These are phyloP conservation scores for Melanotaenia pygmaea DNA, from an alignment of 2,797 vertebrate species.

Conservation along the genomic window DNA sequence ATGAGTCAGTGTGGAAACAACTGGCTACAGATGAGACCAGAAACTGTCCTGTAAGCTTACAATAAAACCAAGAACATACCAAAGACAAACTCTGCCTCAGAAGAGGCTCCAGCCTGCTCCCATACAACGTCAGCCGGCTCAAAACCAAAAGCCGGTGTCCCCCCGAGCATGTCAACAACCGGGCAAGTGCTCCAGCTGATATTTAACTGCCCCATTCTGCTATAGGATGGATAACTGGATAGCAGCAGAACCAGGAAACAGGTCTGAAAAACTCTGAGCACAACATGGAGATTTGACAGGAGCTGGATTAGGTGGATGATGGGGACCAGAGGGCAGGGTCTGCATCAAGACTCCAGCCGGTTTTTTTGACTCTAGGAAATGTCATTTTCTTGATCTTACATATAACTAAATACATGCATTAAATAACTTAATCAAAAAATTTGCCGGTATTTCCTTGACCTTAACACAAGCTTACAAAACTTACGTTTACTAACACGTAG, in stretches of 20 bases:
- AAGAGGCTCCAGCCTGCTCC: neutral
- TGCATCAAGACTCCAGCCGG: neutral
- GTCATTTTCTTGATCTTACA: too few species aligned
- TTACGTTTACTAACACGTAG: neutral
- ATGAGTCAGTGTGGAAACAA: conserved; percentile 22
- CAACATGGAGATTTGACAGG: too few species aligned
- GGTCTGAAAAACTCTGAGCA: too few species aligned
- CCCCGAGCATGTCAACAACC: conserved; percentile 3
- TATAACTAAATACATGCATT: too few species aligned
- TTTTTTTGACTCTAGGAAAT: neutral
- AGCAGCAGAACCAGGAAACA: neutral
- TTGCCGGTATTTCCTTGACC: neutral
- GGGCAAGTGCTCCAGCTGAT: conserved; percentile 11
- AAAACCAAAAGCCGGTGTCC: conserved; percentile 17
- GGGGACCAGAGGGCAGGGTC: neutral
- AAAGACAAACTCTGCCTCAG: conserved; percentile 21
- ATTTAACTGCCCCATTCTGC: conserved; percentile 7
- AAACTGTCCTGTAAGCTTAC: conserved; percentile 26
- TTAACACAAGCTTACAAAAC: neutral
- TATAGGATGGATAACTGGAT: conserved; percentile 15
- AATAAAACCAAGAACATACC: conserved; percentile 23
- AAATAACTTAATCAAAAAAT: neutral
- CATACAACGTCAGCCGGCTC: conserved; percentile 11
- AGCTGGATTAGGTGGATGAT: neutral
- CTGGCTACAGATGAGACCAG: conserved; percentile 18